Evolutionary conservation across 2,888 invertebrate species (phyloP), one percentile per base, ranked within the genome.

Genomic region (Margaritifera margaritifera): DNA sequence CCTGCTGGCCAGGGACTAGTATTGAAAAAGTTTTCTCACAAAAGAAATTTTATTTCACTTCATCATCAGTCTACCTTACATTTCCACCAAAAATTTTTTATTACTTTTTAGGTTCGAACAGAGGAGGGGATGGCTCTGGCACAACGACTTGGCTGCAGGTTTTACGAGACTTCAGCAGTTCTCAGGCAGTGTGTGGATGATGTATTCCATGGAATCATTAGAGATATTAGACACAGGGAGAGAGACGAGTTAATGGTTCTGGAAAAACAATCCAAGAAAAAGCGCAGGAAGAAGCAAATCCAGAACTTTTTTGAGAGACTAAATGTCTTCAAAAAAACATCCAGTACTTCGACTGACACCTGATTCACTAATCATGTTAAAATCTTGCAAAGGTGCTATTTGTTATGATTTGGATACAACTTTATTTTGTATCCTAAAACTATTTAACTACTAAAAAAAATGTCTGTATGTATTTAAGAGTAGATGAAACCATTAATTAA

Each of bases 81-180:
- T 51, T 31, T 57, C 22, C 42, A 19, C n/a, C 25, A 19, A 42
- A 22, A 11, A n/a, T 42, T 51, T n/a, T n/a, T n/a, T n/a, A 1
- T 56, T 66, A 22, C 31, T 51, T 70, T 69, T 15, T 84, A 95
- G 94, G 94, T 95, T 70, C 93, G 94, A 53, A 93, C 94, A 27
- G 96, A 96, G 82, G 95, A 96, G 89, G 96, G 96, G 8, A 93
- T 93, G 86, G 93, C 94, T 22, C 90, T 96, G 77, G 96, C 96
- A 2, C 92, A 93, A 68, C 95, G 96, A 88, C 93, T 96, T 69
- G 95, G 95, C 1, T 96, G 96, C 89, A 96, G 96, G 19, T 96
- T 96, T 91, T 96, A 94, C 87, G 96, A 96, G 91, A 96, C 96
- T 6, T 96, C 96, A 2, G 96, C 96, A 6, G 96, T 96, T 50